Conservation (phyloP, 2,797 vertebrate species). For the Malacoraja senta region DNA sequence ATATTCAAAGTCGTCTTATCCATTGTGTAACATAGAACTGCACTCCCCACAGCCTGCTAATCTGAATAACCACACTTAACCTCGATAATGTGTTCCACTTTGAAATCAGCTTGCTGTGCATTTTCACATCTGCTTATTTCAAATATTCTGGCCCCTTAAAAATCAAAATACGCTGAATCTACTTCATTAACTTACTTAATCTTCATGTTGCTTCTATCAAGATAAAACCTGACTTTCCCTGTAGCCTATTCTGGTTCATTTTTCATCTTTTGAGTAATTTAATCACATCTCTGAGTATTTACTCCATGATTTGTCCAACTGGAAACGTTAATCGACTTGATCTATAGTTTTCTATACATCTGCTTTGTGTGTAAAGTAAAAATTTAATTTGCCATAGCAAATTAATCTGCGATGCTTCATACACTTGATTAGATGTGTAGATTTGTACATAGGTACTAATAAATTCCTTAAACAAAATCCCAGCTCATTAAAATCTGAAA, state of each 20-base stretch:
- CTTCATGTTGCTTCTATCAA: not conserved
- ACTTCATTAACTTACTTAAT: not conserved
- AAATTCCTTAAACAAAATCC: not conserved
- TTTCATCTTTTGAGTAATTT: not conserved
- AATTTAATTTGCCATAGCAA: not conserved
- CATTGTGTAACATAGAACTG: not conserved
- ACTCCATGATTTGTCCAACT: not conserved
- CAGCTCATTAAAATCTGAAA: not conserved
- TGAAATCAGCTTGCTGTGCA: not conserved
- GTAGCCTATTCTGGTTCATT: not conserved
- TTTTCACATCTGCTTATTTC: not conserved
- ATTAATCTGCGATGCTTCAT: not conserved
- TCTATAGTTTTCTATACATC: not conserved
- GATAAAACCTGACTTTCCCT: not conserved
- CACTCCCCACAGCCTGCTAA: not conserved
- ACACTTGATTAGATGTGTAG: not conserved
- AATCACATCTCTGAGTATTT: not conserved
- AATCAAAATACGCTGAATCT: not conserved
- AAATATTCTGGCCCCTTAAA: not conserved
- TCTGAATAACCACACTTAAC: not conserved
- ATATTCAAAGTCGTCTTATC: too few species aligned
- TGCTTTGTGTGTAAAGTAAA: not conserved
- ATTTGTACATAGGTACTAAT: not conserved
- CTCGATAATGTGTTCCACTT: not conserved
- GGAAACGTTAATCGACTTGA: not conserved